Conservation (phyloP, 2,888 invertebrate genomes). For the Tenthredo notha region DNA sequence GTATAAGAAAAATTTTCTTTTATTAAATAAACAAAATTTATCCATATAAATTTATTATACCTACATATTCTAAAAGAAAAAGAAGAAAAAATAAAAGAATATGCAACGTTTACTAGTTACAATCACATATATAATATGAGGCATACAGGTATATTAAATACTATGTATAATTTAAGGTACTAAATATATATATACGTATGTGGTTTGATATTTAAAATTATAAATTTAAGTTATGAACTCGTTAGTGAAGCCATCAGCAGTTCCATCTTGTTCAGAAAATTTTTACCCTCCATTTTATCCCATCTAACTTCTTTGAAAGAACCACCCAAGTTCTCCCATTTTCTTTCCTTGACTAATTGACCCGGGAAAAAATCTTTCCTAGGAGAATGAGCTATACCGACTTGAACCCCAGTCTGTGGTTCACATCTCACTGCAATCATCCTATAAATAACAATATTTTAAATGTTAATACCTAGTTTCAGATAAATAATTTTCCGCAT, state of each 20-base stretch:
- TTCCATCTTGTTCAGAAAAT: conserved; percentile 98
- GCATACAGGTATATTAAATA: conserved; percentile 11
- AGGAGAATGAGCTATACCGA: conserved; percentile 93
- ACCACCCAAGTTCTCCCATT: conserved; percentile 97
- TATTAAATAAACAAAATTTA: background rate
- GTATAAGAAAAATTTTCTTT: background rate
- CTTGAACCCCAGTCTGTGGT: conserved; percentile 91
- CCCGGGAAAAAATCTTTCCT: conserved; percentile 93
- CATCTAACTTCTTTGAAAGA: conserved; percentile 94
- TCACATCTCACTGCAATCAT: conserved; percentile 95
- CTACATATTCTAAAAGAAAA: background rate
- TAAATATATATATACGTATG: background rate
- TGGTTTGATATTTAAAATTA: background rate
- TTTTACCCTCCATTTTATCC: conserved; percentile 97
- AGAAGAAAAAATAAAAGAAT: background rate
- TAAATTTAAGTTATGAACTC: conserved; percentile 84
- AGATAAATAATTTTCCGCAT: background rate
- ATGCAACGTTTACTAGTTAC: background rate
- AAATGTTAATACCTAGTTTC: background rate
- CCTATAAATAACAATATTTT: conserved; percentile 72
- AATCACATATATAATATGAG: conserved; percentile 5
- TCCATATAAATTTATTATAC: background rate
- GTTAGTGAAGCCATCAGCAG: conserved; percentile 94
- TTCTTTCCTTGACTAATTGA: conserved; percentile 92
- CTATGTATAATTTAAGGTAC: background rate